Percentiles rank a stretch among this genome's conserved stretches.
phyloP scores from a whole-genome alignment of 2,888 invertebrate genomes.

The Napeogenes inachia region DNA sequence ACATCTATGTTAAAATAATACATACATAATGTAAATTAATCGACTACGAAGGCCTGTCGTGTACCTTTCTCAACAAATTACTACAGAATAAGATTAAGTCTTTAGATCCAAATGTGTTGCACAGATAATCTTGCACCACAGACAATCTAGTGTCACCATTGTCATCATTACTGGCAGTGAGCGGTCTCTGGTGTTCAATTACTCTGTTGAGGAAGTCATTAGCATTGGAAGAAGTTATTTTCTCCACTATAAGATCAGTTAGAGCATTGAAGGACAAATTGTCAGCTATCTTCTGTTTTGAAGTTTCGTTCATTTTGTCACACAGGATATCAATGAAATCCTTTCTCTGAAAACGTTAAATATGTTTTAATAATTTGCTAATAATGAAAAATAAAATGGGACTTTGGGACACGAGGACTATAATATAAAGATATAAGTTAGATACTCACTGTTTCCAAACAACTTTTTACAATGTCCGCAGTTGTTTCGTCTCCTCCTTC shows the following conservation, averaged over 20 bases:
- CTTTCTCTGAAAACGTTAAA: conserved; percentile 46
- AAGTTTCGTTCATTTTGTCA: conserved; percentile 40
- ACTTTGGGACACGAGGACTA: too few relatives aligned
- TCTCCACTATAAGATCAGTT: conserved; percentile 40
- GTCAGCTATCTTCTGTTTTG: conserved; percentile 44
- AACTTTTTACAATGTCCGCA: conserved; percentile 45
- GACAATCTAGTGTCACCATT: conserved; percentile 37
- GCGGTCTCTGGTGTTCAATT: conserved; percentile 37
- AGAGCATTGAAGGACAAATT: conserved; percentile 38
- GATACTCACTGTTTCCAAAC: conserved; percentile 51
- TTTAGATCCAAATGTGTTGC: conserved; percentile 45
- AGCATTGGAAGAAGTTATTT: conserved; percentile 37
- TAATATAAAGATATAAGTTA: conserved; percentile 2
- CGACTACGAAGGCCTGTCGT: conserved; percentile 40
- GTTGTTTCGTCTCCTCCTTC: conserved; percentile 53
- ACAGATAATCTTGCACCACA: conserved; percentile 47
- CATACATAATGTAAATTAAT: conserved; percentile 2
- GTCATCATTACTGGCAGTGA: conserved; percentile 23
- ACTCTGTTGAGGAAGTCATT: conserved; percentile 39
- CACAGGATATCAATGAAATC: conserved; percentile 51
- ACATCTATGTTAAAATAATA: background rate
- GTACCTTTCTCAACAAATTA: conserved; percentile 46
- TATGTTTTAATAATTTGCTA: background rate
- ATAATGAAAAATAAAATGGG: background rate
- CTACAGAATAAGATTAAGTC: conserved; percentile 56